These are phyloP conservation scores for Tachina lurida DNA, from an alignment of 2,888 invertebrate genomes.

Conservation along the genomic window DNA sequence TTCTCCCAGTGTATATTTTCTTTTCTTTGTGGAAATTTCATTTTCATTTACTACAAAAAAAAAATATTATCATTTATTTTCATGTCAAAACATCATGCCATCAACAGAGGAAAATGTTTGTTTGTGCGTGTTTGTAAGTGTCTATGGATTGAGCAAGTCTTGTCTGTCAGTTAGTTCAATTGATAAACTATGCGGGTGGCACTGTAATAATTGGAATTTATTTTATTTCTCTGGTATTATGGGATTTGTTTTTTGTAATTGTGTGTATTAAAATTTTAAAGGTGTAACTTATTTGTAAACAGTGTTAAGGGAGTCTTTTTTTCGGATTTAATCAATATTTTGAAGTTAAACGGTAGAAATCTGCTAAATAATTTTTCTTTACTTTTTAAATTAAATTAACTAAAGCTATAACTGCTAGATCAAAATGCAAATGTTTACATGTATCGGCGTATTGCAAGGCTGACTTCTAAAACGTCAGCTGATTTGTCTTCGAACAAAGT, in stretches of 20 bases:
- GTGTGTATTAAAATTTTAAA: slow-evolving; percentile 21
- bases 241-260: slow-evolving; percentile 4
- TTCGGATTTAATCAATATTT: not conserved
- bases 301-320: not conserved
- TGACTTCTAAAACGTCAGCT: no score
- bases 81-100: slow-evolving; percentile 67
- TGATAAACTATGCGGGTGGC: slow-evolving; percentile 60
- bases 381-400: no score
- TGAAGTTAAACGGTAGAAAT: not conserved
- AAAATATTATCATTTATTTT: slow-evolving; percentile 65
- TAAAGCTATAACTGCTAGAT: no score
- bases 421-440: no score
- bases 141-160: slow-evolving; percentile 6
- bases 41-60: not conserved
- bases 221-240: slow-evolving; percentile 9
- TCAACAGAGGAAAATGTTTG: slow-evolving; percentile 1
- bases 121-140: not conserved
- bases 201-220: slow-evolving; percentile 53
- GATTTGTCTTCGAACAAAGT: no score
- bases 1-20: slow-evolving; percentile 30
- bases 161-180: slow-evolving; percentile 25
- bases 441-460: no score
- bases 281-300: slow-evolving; percentile 43
- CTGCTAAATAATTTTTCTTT: no score
- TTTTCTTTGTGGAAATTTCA: slow-evolving; percentile 15